These are phyloP conservation scores for Synodontis membranacea DNA, from an alignment of 2,113 vertebrate species.

Conservation along the genomic window DNA sequence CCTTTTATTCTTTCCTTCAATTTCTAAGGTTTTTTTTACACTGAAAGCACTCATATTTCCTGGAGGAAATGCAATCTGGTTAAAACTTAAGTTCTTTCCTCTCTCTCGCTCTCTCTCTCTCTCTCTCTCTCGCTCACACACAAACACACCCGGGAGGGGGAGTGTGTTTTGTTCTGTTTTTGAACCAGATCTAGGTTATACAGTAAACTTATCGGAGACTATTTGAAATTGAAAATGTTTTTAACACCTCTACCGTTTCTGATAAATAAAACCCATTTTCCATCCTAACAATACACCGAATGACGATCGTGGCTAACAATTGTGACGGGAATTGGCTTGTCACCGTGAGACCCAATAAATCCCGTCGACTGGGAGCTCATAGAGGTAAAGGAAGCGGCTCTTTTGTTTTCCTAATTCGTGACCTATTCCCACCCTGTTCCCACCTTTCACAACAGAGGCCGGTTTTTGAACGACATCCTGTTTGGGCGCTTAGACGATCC, in stretches of 20 bases:
- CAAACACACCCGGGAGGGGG: no score
- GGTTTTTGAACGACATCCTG: slow-evolving; percentile 54
- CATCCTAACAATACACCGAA: neutral
- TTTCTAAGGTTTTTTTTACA: no score
- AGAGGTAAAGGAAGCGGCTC: slow-evolving; percentile 39
- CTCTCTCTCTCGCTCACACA: neutral
- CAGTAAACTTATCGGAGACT: neutral
- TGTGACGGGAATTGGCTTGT: neutral
- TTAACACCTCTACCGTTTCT: neutral
- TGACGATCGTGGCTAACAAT: neutral
- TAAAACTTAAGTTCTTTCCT: neutral
- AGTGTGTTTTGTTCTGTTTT: neutral
- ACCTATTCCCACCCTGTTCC: slow-evolving; percentile 49
- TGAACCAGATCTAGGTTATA: neutral
- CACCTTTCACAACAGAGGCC: slow-evolving; percentile 34
- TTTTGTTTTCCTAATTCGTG: slow-evolving; percentile 40
- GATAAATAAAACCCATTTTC: neutral
- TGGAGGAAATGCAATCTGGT: no score
- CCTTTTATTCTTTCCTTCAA: no score
- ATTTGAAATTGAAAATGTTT: neutral
- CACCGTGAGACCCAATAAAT: slow-evolving; percentile 13
- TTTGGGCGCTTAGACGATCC: slow-evolving; percentile 43
- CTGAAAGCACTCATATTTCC: no score
- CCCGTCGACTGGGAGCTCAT: slow-evolving; percentile 8
- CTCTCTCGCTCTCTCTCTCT: neutral